Evolutionary conservation across 2,113 vertebrate species (phyloP).

Genomic region (Nyctereutes procyonoides): DNA sequence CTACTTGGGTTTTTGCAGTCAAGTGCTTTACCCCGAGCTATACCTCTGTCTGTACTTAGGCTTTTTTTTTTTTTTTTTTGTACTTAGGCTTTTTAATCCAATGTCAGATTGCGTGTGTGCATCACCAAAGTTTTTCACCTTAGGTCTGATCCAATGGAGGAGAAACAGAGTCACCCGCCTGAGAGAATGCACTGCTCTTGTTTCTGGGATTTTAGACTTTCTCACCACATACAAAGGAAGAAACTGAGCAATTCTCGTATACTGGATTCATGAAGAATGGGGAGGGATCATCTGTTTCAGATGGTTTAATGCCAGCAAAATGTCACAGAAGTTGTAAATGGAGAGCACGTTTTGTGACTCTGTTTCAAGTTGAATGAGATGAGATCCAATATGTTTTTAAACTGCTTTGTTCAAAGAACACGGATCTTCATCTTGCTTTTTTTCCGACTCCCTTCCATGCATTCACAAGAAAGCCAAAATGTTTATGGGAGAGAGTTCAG

Average conservation of each 20-base stretch:
- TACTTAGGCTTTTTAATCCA: neutral
- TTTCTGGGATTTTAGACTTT: neutral
- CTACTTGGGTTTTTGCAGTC: neutral
- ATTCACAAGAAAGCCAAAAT: neutral
- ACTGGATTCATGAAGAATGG: neutral
- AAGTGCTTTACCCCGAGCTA: neutral
- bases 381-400: neutral
- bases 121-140: neutral
- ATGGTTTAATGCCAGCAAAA: neutral
- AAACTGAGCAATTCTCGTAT: fast-evolving
- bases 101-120: neutral
- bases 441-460: too few relatives aligned
- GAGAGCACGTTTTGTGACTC: neutral
- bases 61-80: neutral
- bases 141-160: fast-evolving
- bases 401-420: neutral
- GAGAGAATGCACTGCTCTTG: neutral
- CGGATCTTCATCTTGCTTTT: neutral
- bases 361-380: neutral
- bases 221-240: neutral
- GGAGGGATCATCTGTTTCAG: neutral
- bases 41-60: neutral
- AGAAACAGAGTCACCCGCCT: too few relatives aligned
- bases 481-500: neutral
- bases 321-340: fast-evolving